A percentile compares a stretch with the other conserved stretches of the same genome.
Conservation (phyloP, 2,113 vertebrate genomes). For the Cheilinus undulatus region DNA sequence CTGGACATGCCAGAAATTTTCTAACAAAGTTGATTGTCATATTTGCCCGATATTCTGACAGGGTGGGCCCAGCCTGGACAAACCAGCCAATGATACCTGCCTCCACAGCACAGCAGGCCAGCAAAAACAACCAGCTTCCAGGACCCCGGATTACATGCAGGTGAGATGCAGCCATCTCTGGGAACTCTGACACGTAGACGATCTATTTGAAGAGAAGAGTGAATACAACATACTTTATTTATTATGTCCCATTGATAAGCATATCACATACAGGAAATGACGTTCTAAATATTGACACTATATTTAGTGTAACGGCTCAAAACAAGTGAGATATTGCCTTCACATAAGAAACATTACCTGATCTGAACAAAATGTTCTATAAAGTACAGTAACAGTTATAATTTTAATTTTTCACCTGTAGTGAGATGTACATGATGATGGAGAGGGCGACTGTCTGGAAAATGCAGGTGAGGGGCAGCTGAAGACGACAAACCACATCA, state of each 20-base stretch:
- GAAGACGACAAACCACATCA: conserved; percentile 71
- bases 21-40: conserved; percentile 75
- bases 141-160: conserved; percentile 69
- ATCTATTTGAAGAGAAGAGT: conserved; percentile 77
- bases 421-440: conserved; percentile 81
- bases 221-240: background rate
- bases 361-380: background rate
- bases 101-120: conserved; percentile 78
- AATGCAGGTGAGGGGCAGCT: conserved; percentile 80
- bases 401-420: conserved; percentile 78
- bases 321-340: background rate
- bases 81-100: conserved; percentile 79
- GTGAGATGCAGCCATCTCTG: conserved; percentile 64
- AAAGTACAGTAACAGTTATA: background rate
- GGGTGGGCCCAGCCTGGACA: conserved; percentile 36
- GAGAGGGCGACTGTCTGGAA: conserved; percentile 85
- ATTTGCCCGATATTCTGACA: conserved; percentile 51
- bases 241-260: background rate
- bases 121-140: conserved; percentile 75
- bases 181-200: conserved; percentile 82
- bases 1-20: conserved; percentile 80
- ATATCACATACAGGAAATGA: background rate
- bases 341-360: background rate
- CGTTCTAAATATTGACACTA: background rate
- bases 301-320: background rate